Conservation (phyloP, 2,888 invertebrate species). For the Belgica antarctica region DNA sequence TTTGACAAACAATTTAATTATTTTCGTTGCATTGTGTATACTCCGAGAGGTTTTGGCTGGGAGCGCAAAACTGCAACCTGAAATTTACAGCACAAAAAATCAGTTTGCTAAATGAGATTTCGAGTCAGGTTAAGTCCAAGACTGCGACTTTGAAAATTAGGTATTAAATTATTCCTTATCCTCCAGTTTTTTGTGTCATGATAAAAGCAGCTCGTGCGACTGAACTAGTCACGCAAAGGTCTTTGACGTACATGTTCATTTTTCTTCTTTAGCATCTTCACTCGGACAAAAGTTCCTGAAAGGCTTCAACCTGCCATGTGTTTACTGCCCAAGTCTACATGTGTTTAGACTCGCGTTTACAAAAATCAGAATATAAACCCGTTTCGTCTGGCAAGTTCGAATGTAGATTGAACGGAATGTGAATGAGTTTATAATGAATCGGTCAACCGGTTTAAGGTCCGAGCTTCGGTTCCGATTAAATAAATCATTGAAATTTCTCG, state of each 20-base stretch:
- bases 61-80: not conserved
- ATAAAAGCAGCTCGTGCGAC: not conserved
- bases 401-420: constrained; percentile 22
- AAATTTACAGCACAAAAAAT: not conserved
- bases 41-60: not conserved
- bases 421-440: constrained; percentile 3
- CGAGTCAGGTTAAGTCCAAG: not conserved
- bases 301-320: not conserved
- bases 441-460: constrained; percentile 16
- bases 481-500: too few species aligned
- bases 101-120: not conserved
- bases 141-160: not conserved
- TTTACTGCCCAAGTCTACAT: too few species aligned
- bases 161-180: too few species aligned
- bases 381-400: not conserved
- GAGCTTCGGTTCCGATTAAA: not conserved
- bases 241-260: too few species aligned
- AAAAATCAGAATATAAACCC: too few species aligned
- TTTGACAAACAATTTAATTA: constrained; percentile 23
- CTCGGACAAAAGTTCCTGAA: not conserved
- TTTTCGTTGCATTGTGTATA: not conserved
- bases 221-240: too few species aligned
- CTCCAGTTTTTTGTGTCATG: not conserved
- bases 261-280: not conserved
- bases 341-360: constrained; percentile 4